Evolutionary conservation across 1,140 invertebrate species (phyloP).

Genomic region (Bombus soroeensis): DNA sequence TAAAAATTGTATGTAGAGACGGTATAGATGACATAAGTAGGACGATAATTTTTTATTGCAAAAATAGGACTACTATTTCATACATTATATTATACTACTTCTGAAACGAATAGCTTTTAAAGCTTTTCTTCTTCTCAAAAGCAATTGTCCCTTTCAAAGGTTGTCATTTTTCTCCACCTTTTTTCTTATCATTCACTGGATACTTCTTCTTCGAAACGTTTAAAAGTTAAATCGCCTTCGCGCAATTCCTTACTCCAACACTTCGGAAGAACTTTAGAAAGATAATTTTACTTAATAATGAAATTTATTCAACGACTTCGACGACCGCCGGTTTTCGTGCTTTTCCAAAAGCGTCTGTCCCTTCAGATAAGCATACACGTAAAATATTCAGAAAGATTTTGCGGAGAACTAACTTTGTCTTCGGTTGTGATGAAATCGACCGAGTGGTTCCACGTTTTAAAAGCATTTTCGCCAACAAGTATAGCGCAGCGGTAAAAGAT

Average conservation of each 20-base stretch:
- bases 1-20: no score
- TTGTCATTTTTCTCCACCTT: not conserved
- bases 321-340: not conserved
- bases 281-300: constrained; percentile 7
- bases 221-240: not conserved
- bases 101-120: no score
- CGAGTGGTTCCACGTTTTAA: not conserved
- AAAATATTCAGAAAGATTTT: not conserved
- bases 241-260: not conserved
- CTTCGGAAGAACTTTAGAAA: not conserved
- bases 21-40: no score
- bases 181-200: not conserved
- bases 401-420: not conserved
- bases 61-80: no score
- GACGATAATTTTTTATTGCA: no score
- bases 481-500: not conserved
- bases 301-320: not conserved
- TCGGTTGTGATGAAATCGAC: not conserved
- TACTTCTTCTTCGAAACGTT: not conserved
- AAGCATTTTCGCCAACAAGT: not conserved
- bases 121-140: not conserved
- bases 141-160: not conserved
- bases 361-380: not conserved
- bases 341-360: not conserved
- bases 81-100: no score